phyloP scores from a whole-genome alignment of 92 coral and sea anemone species.

The Desmophyllum pertusum region DNA sequence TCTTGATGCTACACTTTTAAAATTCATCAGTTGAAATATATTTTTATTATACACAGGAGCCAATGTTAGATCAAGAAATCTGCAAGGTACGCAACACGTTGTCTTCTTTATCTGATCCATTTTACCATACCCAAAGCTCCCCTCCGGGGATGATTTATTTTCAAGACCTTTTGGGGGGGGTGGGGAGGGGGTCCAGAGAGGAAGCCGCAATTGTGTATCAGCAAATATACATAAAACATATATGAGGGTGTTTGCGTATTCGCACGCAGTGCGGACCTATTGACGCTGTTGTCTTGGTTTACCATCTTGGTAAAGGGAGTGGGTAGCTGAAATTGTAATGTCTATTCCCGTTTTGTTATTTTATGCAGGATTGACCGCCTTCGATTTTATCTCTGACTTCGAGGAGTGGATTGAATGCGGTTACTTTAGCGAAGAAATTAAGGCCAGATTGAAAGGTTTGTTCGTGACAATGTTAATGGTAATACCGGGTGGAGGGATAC shows the following conservation, averaged over 20 bases:
- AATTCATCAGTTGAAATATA: no score
- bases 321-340: background rate
- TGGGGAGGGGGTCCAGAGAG: no score
- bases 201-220: no score
- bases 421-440: slow-evolving; percentile 87
- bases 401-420: slow-evolving; percentile 99
- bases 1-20: background rate
- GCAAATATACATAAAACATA: no score
- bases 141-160: no score
- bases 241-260: no score
- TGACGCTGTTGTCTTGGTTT: no score
- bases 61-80: slow-evolving; percentile 77
- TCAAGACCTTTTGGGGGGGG: no score
- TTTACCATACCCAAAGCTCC: background rate
- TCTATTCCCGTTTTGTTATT: background rate
- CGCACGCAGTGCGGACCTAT: no score
- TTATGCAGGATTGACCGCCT: slow-evolving; percentile 81
- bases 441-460: slow-evolving; percentile 89
- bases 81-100: slow-evolving; percentile 62
- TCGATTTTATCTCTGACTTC: slow-evolving; percentile 93
- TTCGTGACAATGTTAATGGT: background rate
- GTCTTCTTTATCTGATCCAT: background rate
- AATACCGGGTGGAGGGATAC: background rate
- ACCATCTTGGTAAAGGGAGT: no score
- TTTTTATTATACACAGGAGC: slow-evolving; percentile 59